Base-by-base conservation (phyloP, 2,888 invertebrate species). In the Acheta domesticus region DNA sequence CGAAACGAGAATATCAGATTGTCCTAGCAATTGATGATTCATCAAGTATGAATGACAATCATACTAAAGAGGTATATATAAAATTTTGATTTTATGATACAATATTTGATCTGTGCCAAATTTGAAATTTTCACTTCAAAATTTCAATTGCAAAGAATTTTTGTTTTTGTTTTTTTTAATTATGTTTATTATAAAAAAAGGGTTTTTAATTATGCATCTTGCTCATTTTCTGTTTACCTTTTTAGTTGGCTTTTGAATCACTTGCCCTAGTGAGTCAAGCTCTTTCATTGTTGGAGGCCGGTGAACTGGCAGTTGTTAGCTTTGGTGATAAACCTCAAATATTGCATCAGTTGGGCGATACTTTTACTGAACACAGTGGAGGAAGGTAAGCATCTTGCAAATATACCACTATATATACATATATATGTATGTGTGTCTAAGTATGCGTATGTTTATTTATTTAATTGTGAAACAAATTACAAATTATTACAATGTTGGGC, bases 11-110 rank as follows among this genome's bases (percentile, higher is more conserved):
- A 84, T 99, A 99, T 87, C 98, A 98, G 87, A 96, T 99, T 77
- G 92, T 97, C 23, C 89, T 99, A 76, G 99, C 99, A 0, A 92
- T 99, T 11, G 99, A 99, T 86, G 98, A 99, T 86, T 99, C 99
- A 0, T 92, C 92, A 14, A 93, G 93, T 84, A 96, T 96, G 96
- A 91, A 93, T n/a, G 94, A 96, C 84, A 96, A 94, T 85, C 92
- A 93, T 85, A 95, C 96, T 76, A 96, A 95, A 85, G 85, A 86
- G 83, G 86, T 86, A 82, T 80, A 80, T 77, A 75, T 48, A 36
- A 5, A 36, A 36, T 36, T 36, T 49, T 36, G 19, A 14, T 78
- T 16, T 62, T 16, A 36, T n/a, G n/a, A n/a, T n/a, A n/a, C n/a
- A n/a, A n/a, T n/a, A 36, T 36, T 36, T 36, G n/a, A n/a, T 36